Evolutionary conservation across 2,797 vertebrate genomes (phyloP), one percentile per base, ranked within the genome.

Genomic region (Hozukius guyotensis): DNA sequence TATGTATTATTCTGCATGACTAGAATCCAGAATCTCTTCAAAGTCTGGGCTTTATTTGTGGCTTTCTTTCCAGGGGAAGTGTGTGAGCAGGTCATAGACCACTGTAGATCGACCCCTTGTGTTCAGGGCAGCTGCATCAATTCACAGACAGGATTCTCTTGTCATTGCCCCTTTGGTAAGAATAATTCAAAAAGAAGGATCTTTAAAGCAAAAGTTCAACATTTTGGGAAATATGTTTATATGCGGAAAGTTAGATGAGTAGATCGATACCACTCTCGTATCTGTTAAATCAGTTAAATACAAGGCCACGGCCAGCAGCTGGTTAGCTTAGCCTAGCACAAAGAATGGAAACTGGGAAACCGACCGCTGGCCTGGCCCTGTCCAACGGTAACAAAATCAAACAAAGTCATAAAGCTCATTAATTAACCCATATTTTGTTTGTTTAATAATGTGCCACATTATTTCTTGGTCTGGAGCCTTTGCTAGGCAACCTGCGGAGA

Each of bases 141-240:
- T 82, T 89, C 82, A 79, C 90, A 86, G 64, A 88, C 74, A 63
- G 96, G 95, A 86, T 96, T 96, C 77, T 78, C 83, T 68, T 96
- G 96, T 67, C 71, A 86, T 10, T 96, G 96, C 86, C 93, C 93
- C 32, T 96, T 95, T 90, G 96, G 96, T 96, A 92, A 94, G 93
- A 88, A 75, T 14, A 65, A 83, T 68, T 14, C 52, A 77, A 14
- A 12, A 9, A 36, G 4, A 31, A 2, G 20, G 10, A 25, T 8
- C 20, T 31, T 46, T 55, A 27, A 57, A 38, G 53, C 6, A 49
- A 46, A 49, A 7, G 4, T 18, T 29, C 1, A 6, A 29, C 7
- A 55, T 32, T 63, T 60, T 66, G 16, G 22, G 9, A 16, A 16
- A 13, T 16, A 3, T 2, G 2, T 59, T 14, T 11, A 57, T 71